These are phyloP conservation scores for Pseudobourletiella spinata DNA, from an alignment of 1,140 invertebrate species.

Conservation along the genomic window DNA sequence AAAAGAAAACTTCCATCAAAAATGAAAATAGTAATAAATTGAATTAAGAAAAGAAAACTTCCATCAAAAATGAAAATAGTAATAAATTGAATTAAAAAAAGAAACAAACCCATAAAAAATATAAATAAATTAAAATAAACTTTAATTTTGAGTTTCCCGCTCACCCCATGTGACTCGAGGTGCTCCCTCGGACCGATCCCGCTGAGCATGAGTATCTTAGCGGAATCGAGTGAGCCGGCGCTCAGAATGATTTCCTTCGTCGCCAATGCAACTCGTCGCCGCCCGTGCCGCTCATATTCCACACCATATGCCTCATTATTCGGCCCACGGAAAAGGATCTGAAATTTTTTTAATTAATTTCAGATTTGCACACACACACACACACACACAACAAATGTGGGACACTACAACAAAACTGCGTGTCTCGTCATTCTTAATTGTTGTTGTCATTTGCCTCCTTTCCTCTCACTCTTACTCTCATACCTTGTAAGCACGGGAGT, in stretches of 20 bases:
- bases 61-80: no score
- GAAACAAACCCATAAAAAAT: no score
- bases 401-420: neutral
- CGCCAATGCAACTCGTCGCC: constrained; percentile 23
- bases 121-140: constrained; percentile 1
- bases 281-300: constrained; percentile 26
- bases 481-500: constrained; percentile 31
- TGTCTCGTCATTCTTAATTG: neutral
- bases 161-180: constrained; percentile 20
- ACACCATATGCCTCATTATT: constrained; percentile 35
- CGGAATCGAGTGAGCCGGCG: constrained; percentile 28
- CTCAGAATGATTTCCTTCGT: constrained; percentile 35
- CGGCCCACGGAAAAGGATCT: constrained; percentile 28
- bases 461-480: neutral
- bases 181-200: constrained; percentile 27
- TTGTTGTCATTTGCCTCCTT: neutral
- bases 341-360: neutral
- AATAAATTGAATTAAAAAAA: no score
- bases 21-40: neutral
- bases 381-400: neutral
- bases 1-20: neutral
- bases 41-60: no score
- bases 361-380: neutral
- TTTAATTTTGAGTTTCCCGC: neutral
- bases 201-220: constrained; percentile 28